Base-by-base conservation (phyloP, 1,140 invertebrate genomes). In the Maconellicoccus hirsutus region DNA sequence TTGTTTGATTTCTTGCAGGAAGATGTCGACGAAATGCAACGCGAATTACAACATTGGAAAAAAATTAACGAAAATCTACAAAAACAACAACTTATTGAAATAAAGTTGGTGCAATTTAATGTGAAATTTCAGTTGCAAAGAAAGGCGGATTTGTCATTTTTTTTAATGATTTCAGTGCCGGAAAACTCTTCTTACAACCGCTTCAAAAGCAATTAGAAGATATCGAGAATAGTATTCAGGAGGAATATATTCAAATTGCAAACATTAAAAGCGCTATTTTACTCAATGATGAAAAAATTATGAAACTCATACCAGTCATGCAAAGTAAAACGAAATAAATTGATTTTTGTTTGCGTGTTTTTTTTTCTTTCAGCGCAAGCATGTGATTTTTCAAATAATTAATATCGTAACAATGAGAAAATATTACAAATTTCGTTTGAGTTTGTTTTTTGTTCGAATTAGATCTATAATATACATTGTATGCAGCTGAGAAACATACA, bases 21-120 rank as follows among this genome's bases (percentile, higher is more conserved):
- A 82, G 94, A 98, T 80, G 84, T 96, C 16, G 95, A 98, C 80
- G 87, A 92, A 0, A 98, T 98, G 94, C 86, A 93, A 74, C 87
- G 89, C 76, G 95, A 98, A 81, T 79, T 96, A 16, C 82, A 86
- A 42, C 87, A 88, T 75, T 98, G 94, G 93, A 85, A 84, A 71
- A 84, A 85, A 69, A 88, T 89, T 70, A 91, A 90, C 77, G 84
- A 86, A 72, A 66, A 22, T 23, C 25, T 66, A 19, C 61, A 25
- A 8, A 66, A 66, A 16, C 61, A 66, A 16, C 61, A 66, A 25
- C 10, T 19, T 4, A 8, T 22, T 66, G 61, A 66, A 66, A 25
- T 66, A 6, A 19, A 66, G 61, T 66, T 23, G 19, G 29, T 33
- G 29, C 29, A 33, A 33, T 33, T 33, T 33, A 33, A n/a, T n/a